Conservation (phyloP, 2,797 vertebrate species). For the Anabas testudineus region DNA sequence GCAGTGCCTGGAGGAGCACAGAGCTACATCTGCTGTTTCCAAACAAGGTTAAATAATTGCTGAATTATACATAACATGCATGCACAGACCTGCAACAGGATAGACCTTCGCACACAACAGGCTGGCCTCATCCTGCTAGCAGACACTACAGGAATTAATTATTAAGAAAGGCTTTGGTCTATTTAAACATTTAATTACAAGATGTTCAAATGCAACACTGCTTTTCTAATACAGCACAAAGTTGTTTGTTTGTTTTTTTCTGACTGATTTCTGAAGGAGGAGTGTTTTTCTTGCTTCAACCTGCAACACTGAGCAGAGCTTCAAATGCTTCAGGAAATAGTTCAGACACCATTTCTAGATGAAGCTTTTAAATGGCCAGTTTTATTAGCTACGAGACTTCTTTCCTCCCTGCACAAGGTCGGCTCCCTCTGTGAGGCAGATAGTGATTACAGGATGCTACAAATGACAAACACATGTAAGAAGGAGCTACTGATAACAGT, state of each 20-base stretch:
- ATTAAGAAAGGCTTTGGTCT: slow-evolving; percentile 57
- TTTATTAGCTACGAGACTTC: background rate
- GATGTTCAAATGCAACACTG: background rate
- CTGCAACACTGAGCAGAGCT: slow-evolving; percentile 18
- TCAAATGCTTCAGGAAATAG: slow-evolving; percentile 18
- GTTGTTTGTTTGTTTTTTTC: background rate
- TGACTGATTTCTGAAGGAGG: background rate
- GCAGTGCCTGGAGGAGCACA: background rate
- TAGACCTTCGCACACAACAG: slow-evolving; percentile 59
- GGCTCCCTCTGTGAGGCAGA: background rate
- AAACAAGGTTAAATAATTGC: slow-evolving; percentile 46
- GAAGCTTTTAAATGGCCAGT: slow-evolving; percentile 19
- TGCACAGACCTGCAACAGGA: slow-evolving; percentile 57
- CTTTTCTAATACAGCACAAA: slow-evolving; percentile 1
- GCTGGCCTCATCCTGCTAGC: slow-evolving; percentile 49
- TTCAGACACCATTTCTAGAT: slow-evolving; percentile 2
- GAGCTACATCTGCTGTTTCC: slow-evolving; percentile 11
- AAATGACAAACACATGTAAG: no score
- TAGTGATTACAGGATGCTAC: slow-evolving; percentile 2
- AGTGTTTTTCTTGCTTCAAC: background rate
- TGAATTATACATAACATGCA: slow-evolving; percentile 64
- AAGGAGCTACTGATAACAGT: no score
- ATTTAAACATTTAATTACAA: slow-evolving; percentile 58
- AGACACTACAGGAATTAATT: slow-evolving; percentile 67
- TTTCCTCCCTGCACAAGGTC: slow-evolving; percentile 11